Percentiles rank a stretch among this genome's conserved stretches.
phyloP scores from a whole-genome alignment of 2,113 vertebrate species.

The Rhinoderma darwinii region DNA sequence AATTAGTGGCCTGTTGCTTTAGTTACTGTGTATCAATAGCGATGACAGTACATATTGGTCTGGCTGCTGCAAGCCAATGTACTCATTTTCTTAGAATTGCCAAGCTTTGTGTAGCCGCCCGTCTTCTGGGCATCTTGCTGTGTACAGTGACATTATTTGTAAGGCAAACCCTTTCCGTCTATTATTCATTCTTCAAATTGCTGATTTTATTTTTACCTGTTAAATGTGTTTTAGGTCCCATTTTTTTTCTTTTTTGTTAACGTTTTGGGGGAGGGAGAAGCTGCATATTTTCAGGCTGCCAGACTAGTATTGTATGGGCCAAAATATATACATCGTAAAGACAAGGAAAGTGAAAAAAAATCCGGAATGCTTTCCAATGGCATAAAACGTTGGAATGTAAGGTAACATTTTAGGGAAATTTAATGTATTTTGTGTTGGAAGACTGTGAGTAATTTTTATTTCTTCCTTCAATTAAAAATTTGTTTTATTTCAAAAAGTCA shows the following conservation, averaged over 20 bases:
- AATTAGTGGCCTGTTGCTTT: constrained; percentile 30
- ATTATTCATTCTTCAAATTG: neutral
- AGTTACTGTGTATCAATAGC: constrained; percentile 16
- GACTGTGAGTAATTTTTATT: constrained; percentile 33
- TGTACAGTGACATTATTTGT: neutral
- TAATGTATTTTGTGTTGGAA: constrained; percentile 48
- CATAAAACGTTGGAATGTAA: constrained; percentile 54
- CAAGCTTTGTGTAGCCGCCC: neutral
- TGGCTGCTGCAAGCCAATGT: neutral
- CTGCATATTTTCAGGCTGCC: constrained; percentile 39
- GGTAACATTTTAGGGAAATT: constrained; percentile 38
- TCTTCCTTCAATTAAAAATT: constrained; percentile 49
- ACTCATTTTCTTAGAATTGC: neutral
- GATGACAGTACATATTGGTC: constrained; percentile 23
- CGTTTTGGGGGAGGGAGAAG: no score
- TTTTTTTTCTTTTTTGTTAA: neutral
- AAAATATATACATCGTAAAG: constrained; percentile 55
- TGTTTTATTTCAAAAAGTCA: neutral
- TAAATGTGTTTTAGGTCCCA: constrained; percentile 6
- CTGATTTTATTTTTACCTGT: neutral
- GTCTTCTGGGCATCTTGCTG: neutral
- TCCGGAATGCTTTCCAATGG: constrained; percentile 48
- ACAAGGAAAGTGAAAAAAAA: constrained; percentile 42
- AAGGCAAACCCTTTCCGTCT: neutral
- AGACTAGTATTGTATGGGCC: constrained; percentile 39